Percentiles rank a stretch among this genome's conserved stretches.
These are phyloP conservation scores for Hirtodrosophila confusa DNA, from an alignment of 2,888 invertebrate genomes.

Conservation along the genomic window DNA sequence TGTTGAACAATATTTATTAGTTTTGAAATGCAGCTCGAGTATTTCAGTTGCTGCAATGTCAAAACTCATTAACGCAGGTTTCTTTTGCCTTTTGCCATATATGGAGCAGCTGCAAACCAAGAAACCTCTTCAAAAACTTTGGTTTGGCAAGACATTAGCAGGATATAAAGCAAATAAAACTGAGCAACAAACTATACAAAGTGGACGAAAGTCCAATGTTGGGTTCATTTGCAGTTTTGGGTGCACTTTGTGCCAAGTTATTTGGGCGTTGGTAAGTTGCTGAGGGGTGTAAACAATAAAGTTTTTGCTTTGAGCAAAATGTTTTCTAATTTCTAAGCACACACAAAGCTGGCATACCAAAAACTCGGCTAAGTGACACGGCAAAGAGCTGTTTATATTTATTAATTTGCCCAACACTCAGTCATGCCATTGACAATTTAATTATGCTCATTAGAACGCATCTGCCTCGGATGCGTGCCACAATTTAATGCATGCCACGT, in stretches of 20 bases:
- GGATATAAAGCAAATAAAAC: slow-evolving; percentile 61
- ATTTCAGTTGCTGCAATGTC: slow-evolving; percentile 12
- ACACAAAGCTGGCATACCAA: slow-evolving; percentile 1
- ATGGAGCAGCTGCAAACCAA: slow-evolving; percentile 1
- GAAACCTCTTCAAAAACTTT: slow-evolving; percentile 49
- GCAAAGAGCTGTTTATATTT: slow-evolving; percentile 36
- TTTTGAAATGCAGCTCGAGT: slow-evolving; percentile 1
- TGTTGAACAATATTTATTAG: slow-evolving; percentile 1
- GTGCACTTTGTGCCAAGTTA: slow-evolving; percentile 45
- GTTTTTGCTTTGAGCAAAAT: slow-evolving; percentile 42
- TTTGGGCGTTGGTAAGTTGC: too few relatives aligned
- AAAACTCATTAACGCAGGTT: slow-evolving; percentile 67
- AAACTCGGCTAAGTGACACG: slow-evolving; percentile 22
- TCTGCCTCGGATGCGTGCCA: slow-evolving; percentile 23
- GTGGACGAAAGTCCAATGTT: slow-evolving; percentile 18
- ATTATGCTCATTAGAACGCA: slow-evolving; percentile 54
- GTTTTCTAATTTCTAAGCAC: slow-evolving; percentile 40
- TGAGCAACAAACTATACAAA: slow-evolving; percentile 29
- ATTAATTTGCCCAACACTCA: slow-evolving; percentile 29
- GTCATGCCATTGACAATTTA: slow-evolving; percentile 57
- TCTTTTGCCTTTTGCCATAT: slow-evolving; percentile 8
- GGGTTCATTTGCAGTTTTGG: slow-evolving; percentile 26
- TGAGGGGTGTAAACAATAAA: slow-evolving; percentile 24
- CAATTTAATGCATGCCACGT: slow-evolving; percentile 70
- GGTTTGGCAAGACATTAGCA: slow-evolving; percentile 62